phyloP scores from a whole-genome alignment of 2,888 invertebrate species.

The Cactoblastis cactorum region DNA sequence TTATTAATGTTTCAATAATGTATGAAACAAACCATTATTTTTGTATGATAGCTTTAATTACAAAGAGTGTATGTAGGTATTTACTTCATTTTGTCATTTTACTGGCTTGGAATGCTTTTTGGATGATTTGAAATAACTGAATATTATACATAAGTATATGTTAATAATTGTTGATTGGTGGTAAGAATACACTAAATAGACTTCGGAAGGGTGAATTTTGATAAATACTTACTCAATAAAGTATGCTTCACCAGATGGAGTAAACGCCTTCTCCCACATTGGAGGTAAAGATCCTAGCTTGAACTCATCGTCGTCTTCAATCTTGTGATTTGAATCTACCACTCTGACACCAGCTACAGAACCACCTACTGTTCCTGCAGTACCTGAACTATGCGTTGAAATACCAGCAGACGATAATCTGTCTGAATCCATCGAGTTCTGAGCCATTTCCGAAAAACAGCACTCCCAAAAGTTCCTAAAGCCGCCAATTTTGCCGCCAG shows the following conservation, averaged over 20 bases:
- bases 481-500: conserved; percentile 2
- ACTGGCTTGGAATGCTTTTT: too few relatives aligned
- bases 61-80: too few relatives aligned
- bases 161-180: too few relatives aligned
- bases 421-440: conserved; percentile 70
- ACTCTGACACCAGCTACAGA: conserved; percentile 70
- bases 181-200: neutral
- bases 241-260: conserved; percentile 97
- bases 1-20: neutral
- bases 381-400: conserved; percentile 72
- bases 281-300: conserved; percentile 94
- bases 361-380: conserved; percentile 68
- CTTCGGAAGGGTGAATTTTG: neutral
- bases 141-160: too few relatives aligned
- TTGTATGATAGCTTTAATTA: too few relatives aligned
- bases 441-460: conserved; percentile 52
- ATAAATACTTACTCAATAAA: conserved; percentile 92
- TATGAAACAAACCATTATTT: too few relatives aligned
- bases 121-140: too few relatives aligned
- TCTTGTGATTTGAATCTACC: conserved; percentile 57
- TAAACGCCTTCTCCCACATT: conserved; percentile 99
- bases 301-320: conserved; percentile 83
- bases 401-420: conserved; percentile 72
- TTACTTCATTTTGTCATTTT: too few relatives aligned
- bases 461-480: conserved; percentile 22